Evolutionary conservation across 2,888 invertebrate genomes (phyloP).

Genomic region (Macaria notata): DNA sequence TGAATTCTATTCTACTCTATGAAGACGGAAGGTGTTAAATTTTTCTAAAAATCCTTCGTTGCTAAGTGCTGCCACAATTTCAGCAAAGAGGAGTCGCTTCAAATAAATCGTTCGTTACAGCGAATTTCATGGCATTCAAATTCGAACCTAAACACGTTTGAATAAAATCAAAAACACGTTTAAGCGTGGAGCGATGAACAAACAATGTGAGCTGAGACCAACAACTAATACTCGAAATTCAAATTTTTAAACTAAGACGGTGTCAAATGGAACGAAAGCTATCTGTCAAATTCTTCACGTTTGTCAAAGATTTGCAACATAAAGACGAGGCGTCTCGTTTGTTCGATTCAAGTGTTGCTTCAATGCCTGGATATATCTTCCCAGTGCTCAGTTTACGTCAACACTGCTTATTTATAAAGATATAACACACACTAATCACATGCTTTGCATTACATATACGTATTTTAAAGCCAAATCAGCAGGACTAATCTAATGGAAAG

Average conservation of each 20-base stretch:
- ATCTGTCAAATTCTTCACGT: slow-evolving; percentile 72
- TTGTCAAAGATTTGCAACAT: slow-evolving; percentile 70
- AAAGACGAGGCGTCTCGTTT: slow-evolving; percentile 39
- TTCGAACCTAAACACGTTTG: slow-evolving; percentile 4
- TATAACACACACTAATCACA: no score
- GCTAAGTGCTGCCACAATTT: not conserved
- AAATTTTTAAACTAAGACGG: slow-evolving; percentile 42
- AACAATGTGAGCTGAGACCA: slow-evolving; percentile 43
- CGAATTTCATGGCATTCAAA: slow-evolving; percentile 15
- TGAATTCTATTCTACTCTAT: no score
- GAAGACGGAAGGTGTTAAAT: no score
- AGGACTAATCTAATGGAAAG: no score
- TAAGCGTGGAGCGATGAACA: slow-evolving; percentile 37
- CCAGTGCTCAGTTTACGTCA: not conserved
- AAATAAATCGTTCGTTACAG: slow-evolving; percentile 11
- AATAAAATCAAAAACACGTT: slow-evolving; percentile 13
- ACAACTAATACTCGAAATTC: slow-evolving; percentile 19
- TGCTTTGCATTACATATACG: no score
- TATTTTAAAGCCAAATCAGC: no score
- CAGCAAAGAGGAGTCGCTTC: not conserved
- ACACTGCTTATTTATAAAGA: not conserved
- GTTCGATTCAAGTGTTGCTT: slow-evolving; percentile 6
- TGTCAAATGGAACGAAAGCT: slow-evolving; percentile 64
- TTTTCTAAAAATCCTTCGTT: no score
- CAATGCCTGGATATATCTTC: slow-evolving; percentile 12